Evolutionary conservation across 2,888 invertebrate species (phyloP).

Genomic region (Machimus atricapillus): DNA sequence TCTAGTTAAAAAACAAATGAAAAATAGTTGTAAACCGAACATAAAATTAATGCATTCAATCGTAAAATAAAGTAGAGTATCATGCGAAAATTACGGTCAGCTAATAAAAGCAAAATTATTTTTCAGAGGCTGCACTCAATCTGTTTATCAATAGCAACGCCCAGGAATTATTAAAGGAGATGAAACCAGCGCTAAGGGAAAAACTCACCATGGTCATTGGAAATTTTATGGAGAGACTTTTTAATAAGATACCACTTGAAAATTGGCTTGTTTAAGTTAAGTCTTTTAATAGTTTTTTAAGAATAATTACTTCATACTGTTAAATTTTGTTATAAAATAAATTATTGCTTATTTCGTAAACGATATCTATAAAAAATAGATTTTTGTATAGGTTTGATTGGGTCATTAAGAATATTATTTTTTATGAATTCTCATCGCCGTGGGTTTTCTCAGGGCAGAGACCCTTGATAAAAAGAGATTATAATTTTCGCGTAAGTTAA

Average conservation of each 20-base stretch:
- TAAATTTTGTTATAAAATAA: slow-evolving; percentile 3
- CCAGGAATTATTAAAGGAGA: slow-evolving; percentile 83
- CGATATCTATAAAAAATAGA: not conserved
- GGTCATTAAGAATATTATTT: too few relatives aligned
- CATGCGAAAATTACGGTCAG: not conserved
- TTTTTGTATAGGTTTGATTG: not conserved
- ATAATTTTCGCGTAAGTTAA: not conserved
- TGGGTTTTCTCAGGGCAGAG: too few relatives aligned
- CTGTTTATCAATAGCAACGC: slow-evolving; percentile 86
- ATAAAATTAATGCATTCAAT: too few relatives aligned
- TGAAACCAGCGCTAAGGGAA: slow-evolving; percentile 82
- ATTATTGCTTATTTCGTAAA: not conserved
- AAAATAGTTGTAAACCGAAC: too few relatives aligned
- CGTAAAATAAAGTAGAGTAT: too few relatives aligned
- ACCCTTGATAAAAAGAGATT: not conserved
- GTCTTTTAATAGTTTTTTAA: not conserved
- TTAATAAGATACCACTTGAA: slow-evolving; percentile 79
- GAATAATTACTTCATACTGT: not conserved
- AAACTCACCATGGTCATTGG: slow-evolving; percentile 79
- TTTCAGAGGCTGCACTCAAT: slow-evolving; percentile 82
- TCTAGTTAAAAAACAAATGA: too few relatives aligned
- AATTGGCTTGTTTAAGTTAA: slow-evolving; percentile 69
- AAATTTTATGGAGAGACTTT: slow-evolving; percentile 76
- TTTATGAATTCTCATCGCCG: too few relatives aligned
- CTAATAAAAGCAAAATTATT: not conserved